Conservation (phyloP, 2,113 vertebrate genomes). For the Cyphomyrus discorhynchus region DNA sequence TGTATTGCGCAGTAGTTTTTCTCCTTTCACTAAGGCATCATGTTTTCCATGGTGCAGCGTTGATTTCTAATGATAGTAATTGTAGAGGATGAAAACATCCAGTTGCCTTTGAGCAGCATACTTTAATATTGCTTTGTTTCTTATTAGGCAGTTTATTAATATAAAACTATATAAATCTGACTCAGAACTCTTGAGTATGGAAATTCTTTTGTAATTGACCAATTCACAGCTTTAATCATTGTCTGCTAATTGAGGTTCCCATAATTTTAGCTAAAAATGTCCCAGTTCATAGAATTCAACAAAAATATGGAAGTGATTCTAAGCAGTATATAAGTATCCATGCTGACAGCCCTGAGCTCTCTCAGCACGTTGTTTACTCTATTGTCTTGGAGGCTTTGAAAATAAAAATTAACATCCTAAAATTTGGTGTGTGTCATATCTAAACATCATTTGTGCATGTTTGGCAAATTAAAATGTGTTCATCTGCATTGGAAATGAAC, state of each 20-base stretch:
- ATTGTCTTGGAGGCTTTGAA: background rate
- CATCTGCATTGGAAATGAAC: background rate
- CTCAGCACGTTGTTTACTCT: background rate
- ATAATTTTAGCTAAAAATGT: background rate
- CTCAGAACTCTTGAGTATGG: background rate
- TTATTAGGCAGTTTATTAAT: background rate
- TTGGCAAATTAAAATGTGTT: background rate
- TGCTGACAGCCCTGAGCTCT: background rate
- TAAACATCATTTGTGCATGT: background rate
- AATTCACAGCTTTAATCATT: background rate
- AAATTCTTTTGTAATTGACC: background rate
- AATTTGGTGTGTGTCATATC: constrained; percentile 11
- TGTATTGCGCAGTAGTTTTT: background rate
- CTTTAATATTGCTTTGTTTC: background rate
- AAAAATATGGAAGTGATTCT: background rate
- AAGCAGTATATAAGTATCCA: background rate
- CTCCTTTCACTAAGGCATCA: background rate
- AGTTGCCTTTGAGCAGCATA: background rate
- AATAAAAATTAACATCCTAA: constrained; percentile 1
- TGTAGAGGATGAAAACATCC: background rate
- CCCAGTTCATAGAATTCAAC: background rate
- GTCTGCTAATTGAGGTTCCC: background rate
- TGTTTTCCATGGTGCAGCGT: background rate
- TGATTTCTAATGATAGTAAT: background rate
- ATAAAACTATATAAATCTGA: background rate